Evolutionary conservation across 2,797 vertebrate species (phyloP), one percentile per base, ranked within the genome.

Genomic region (Arnoldichthys spilopterus): DNA sequence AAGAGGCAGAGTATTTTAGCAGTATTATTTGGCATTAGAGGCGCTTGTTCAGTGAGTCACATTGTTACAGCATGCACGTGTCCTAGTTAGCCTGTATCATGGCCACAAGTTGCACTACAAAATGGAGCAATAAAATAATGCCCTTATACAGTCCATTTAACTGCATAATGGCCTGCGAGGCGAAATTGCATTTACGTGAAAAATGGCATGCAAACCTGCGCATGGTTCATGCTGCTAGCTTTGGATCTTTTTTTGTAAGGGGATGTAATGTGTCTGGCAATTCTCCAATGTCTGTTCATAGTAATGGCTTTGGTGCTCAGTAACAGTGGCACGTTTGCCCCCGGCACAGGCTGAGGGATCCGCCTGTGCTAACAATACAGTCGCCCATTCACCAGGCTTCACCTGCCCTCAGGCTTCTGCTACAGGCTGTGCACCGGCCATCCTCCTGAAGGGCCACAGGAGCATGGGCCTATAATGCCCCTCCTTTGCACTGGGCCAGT

Each of bases 371-470:
- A 69, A 73, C 61, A 59, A 28, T 62, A 37, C 8, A 37, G 18
- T 15, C 22, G 45, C 66, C 16, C 37, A 16, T 26, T 72, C 34
- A 67, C 51, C 80, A 78, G 74, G 66, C 70, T 74, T 66, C 72
- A 78, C 68, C 69, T 76, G 45, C 80, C 85, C 82, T 62, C 16
- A 80, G 85, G 82, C 73, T 78, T 1, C 62, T 45, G 67, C 77
- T 83, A 79, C 82, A 80, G 88, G 78, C 75, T 56, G 34, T 28
- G 54, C 58, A 56, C 61, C 62, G 87, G 86, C 83, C 16, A 79
- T 79, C 86, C 58, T 82, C 66, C 74, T 45, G 47, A 64, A 72
- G 67, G 53, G 56, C 61, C 70, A 58, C 4, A 26, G 30, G 67
- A 72, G 47, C 56, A 43, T 68, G 58, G 12, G n/a, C 37, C 22